Evolutionary conservation across 2,888 invertebrate species (phyloP).

Genomic region (Elegia similella): DNA sequence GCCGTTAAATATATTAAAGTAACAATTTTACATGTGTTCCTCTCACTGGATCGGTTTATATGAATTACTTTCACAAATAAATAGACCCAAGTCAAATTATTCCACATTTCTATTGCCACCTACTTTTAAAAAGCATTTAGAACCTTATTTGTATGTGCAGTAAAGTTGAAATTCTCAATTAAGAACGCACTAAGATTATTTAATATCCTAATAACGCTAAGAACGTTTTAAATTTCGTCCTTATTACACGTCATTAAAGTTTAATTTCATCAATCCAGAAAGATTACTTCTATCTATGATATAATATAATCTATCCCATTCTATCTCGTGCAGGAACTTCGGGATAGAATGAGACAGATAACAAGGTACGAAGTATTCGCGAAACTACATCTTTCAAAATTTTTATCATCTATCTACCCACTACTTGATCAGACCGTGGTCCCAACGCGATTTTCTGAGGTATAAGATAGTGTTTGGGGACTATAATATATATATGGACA

Average conservation of each 20-base stretch:
- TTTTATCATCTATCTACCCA: constrained; percentile 4
- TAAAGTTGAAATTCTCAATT: not conserved
- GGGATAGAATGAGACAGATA: not conserved
- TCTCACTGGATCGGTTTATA: not conserved
- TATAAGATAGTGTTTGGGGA: no score
- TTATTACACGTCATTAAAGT: not conserved
- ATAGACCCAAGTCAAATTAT: not conserved
- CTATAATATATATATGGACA: no score
- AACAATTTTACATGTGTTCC: not conserved
- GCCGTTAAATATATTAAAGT: not conserved
- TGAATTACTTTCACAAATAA: not conserved
- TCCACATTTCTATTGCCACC: not conserved
- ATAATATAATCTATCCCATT: not conserved
- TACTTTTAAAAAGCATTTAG: not conserved
- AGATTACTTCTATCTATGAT: constrained; percentile 3
- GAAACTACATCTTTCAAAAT: constrained; percentile 3
- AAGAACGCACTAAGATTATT: not conserved
- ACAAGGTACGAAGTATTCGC: constrained; percentile 3
- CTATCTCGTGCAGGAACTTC: not conserved
- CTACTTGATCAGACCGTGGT: no score
- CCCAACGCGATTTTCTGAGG: no score
- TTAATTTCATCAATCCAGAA: not conserved
- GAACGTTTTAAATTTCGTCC: not conserved
- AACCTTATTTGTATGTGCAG: not conserved
- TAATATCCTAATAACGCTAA: not conserved